Percentiles rank a stretch among this genome's conserved stretches.
These are phyloP conservation scores for Tupiocoris notatus DNA, from an alignment of 2,888 invertebrate species.

Conservation along the genomic window DNA sequence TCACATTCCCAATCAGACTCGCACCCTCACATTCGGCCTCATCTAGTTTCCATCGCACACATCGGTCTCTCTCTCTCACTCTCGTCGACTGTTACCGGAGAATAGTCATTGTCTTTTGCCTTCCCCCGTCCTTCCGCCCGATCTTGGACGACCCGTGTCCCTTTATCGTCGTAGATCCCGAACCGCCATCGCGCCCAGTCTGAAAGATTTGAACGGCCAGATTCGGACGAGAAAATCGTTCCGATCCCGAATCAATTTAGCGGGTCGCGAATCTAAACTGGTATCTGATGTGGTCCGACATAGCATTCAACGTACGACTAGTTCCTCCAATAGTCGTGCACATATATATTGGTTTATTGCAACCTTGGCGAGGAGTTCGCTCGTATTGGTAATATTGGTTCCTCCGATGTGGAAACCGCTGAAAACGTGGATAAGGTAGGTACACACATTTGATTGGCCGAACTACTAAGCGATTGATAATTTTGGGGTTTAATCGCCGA, in stretches of 20 bases:
- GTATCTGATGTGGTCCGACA: neutral
- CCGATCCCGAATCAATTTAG: neutral
- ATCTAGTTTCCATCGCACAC: too few species aligned
- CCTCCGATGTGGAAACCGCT: too few species aligned
- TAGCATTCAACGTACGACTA: too few species aligned
- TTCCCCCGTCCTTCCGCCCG: neutral
- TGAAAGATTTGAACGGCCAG: neutral
- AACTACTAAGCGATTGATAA: too few species aligned
- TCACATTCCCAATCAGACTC: neutral
- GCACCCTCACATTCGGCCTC: too few species aligned
- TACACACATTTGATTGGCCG: too few species aligned
- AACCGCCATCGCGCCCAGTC: neutral
- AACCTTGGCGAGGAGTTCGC: too few species aligned
- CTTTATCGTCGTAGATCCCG: neutral
- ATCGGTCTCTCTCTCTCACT: neutral
- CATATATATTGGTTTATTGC: too few species aligned
- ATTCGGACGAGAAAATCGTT: neutral
- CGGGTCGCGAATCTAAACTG: neutral
- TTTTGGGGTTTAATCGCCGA: too few species aligned
- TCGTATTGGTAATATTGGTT: too few species aligned
- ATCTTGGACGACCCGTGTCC: neutral
- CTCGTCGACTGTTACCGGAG: neutral
- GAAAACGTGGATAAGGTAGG: too few species aligned
- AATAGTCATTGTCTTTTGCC: neutral
- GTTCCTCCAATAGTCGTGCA: too few species aligned